Conservation (phyloP, 1,140 invertebrate genomes). For the Prorops nasuta region DNA sequence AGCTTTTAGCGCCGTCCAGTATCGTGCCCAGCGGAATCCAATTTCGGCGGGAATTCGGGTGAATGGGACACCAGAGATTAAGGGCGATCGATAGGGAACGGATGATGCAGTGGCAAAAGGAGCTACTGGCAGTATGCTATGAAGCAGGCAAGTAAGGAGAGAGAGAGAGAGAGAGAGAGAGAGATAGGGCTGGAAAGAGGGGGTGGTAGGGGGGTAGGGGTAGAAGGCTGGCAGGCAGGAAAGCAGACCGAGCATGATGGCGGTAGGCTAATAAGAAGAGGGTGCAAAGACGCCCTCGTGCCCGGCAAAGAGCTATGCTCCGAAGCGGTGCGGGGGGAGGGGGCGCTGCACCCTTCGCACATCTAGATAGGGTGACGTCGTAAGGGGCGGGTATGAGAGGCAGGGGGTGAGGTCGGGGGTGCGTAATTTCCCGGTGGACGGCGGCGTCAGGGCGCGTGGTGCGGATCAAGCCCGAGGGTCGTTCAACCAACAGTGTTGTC, state of each 20-base stretch:
- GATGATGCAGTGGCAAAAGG: conserved; percentile 17
- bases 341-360: conserved; percentile 25
- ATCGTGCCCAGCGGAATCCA: conserved; percentile 15
- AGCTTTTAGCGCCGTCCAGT: no score
- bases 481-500: conserved; percentile 49
- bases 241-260: no score
- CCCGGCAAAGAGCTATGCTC: conserved; percentile 16
- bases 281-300: conserved; percentile 32
- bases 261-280: conserved; percentile 28
- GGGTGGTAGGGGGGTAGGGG: neutral
- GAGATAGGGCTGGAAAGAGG: neutral
- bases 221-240: no score
- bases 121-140: neutral
- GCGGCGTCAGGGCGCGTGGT: conserved; percentile 38
- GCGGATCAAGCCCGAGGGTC: conserved; percentile 38
- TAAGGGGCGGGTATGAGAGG: conserved; percentile 13
- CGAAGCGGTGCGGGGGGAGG: conserved; percentile 8
- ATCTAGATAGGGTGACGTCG: conserved; percentile 34
- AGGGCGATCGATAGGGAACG: conserved; percentile 25
- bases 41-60: conserved; percentile 29
- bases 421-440: conserved; percentile 44
- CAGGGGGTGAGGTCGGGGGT: conserved; percentile 16
- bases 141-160: no score
- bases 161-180: neutral
- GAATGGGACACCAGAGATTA: conserved; percentile 29